Conservation (phyloP, 1,140 invertebrate species). For the Caligus rogercresseyi region DNA sequence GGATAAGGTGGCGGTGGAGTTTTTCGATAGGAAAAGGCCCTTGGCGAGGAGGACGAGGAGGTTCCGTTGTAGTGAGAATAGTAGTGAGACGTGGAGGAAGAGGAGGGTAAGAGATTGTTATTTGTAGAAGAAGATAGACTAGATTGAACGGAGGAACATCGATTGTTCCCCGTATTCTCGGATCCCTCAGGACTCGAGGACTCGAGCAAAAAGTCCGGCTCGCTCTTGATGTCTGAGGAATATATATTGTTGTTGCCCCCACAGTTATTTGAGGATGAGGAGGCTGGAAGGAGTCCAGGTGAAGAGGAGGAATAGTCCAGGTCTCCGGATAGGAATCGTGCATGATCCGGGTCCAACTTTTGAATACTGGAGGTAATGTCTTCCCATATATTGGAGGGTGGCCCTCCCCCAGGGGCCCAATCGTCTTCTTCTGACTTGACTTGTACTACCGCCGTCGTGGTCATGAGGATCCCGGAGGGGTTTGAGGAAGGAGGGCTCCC, state of each 20-base stretch:
- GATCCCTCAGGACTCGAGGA: conserved; percentile 37
- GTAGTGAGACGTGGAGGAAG: conserved; percentile 38
- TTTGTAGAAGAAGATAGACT: conserved; percentile 12
- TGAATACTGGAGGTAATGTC: conserved; percentile 71
- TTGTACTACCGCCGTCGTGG: background rate
- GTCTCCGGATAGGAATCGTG: conserved; percentile 29
- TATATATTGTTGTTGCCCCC: conserved; percentile 26
- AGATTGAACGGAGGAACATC: conserved; percentile 1
- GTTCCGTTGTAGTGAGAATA: conserved; percentile 20
- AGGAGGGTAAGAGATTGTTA: conserved; percentile 16
- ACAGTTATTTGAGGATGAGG: conserved; percentile 27
- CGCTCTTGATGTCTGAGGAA: conserved; percentile 19
- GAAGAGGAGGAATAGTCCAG: conserved; percentile 24
- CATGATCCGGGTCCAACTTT: conserved; percentile 67
- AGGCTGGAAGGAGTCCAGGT: conserved; percentile 32
- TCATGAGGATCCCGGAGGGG: background rate
- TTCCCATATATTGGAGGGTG: conserved; percentile 48
- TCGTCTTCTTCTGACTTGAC: background rate
- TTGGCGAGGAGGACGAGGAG: conserved; percentile 8
- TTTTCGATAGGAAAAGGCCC: conserved; percentile 18
- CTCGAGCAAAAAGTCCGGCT: conserved; percentile 28
- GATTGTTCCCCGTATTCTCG: background rate
- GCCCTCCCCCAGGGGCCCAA: background rate
- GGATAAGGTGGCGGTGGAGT: conserved; percentile 27
- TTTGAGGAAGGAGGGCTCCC: background rate